These are phyloP conservation scores for Catharus bicknelli DNA, from an alignment of 2,113 vertebrate genomes.

Conservation along the genomic window DNA sequence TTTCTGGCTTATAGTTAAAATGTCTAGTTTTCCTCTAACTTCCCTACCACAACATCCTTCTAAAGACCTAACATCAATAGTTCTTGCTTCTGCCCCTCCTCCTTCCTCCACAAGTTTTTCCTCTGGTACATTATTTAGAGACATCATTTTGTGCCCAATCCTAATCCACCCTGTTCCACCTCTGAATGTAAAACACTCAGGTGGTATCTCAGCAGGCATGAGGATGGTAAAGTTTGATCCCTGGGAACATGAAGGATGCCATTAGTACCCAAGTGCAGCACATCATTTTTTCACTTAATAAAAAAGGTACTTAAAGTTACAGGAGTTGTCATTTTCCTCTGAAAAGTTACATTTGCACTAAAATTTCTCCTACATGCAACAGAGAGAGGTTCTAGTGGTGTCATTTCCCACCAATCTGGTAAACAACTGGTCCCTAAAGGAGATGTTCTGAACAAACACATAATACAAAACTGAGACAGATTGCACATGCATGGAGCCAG, in stretches of 20 bases:
- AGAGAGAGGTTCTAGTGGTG: accelerated
- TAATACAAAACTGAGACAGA: not conserved
- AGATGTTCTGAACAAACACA: not conserved
- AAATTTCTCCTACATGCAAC: not conserved
- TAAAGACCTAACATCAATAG: not conserved
- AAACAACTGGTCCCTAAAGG: not conserved
- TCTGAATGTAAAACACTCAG: not conserved
- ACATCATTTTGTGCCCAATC: not conserved
- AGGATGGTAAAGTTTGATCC: not conserved
- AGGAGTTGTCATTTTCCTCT: accelerated
- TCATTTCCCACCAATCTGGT: not conserved
- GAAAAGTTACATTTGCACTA: not conserved
- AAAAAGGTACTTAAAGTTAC: not conserved
- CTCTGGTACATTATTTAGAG: not conserved
- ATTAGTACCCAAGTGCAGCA: not conserved
- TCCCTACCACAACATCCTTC: not conserved
- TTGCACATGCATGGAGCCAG: not conserved
- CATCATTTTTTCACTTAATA: not conserved
- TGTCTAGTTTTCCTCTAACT: not conserved
- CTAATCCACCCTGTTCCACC: not conserved
- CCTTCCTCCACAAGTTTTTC: not conserved
- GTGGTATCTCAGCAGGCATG: not conserved
- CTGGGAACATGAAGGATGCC: not conserved
- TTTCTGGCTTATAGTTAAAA: not conserved
- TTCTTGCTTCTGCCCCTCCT: not conserved